These are phyloP conservation scores for Hesperia comma DNA, from an alignment of 2,888 invertebrate species.

Conservation along the genomic window DNA sequence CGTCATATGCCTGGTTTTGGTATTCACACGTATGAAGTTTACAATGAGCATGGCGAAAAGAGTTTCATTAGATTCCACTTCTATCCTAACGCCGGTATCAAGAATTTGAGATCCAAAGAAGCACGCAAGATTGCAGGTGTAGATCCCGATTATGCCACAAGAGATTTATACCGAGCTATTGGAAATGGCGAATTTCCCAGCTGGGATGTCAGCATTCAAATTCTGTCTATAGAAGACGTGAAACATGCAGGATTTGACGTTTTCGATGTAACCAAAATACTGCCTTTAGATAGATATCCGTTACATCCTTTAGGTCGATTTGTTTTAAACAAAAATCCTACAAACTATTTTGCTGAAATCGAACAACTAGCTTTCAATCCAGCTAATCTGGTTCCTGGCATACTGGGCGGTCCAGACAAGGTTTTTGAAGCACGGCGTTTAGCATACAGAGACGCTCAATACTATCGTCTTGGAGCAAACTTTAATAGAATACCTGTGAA, in stretches of 20 bases:
- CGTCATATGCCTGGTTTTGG: constrained; percentile 96
- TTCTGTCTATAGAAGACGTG: constrained; percentile 92
- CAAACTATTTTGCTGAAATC: constrained; percentile 94
- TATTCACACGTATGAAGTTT: constrained; percentile 93
- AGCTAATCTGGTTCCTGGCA: constrained; percentile 92
- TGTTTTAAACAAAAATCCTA: constrained; percentile 92
- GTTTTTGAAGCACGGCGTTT: constrained; percentile 92
- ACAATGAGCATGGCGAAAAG: constrained; percentile 87
- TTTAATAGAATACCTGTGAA: constrained; percentile 95
- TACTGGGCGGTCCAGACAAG: constrained; percentile 94
- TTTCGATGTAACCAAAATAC: constrained; percentile 94
- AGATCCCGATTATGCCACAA: constrained; percentile 94
- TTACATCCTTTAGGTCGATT: constrained; percentile 91
- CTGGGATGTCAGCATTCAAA: constrained; percentile 91
- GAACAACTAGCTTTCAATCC: constrained; percentile 95
- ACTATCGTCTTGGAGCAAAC: constrained; percentile 92
- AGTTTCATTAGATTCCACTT: constrained; percentile 94
- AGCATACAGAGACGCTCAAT: constrained; percentile 93
- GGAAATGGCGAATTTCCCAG: constrained; percentile 87
- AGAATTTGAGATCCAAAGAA: constrained; percentile 86
- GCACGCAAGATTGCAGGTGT: constrained; percentile 86
- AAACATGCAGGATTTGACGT: constrained; percentile 91
- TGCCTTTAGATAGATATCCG: constrained; percentile 90
- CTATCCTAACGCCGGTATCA: constrained; percentile 93
- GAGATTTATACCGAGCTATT: constrained; percentile 94